phyloP scores from a whole-genome alignment of 2,797 vertebrate genomes.

The Vultur gryphus region DNA sequence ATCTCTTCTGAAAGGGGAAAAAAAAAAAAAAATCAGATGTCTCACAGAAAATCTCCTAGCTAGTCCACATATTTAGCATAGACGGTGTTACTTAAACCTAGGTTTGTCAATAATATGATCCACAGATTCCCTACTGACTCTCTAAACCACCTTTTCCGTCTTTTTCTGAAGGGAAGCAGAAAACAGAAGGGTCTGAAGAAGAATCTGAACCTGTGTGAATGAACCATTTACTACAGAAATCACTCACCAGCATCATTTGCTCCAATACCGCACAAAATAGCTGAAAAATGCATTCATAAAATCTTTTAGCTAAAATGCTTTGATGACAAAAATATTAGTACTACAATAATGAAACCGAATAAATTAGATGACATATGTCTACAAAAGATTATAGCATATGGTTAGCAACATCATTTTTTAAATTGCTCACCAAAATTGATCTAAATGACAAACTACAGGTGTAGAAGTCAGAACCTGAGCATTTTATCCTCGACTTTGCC shows the following conservation, averaged over 20 bases:
- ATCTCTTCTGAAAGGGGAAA: background rate
- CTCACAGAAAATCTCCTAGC: background rate
- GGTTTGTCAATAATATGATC: background rate
- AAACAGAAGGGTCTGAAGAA: background rate
- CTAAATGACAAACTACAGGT: background rate
- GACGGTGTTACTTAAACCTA: background rate
- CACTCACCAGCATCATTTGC: background rate
- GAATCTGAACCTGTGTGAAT: background rate
- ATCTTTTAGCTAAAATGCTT: background rate
- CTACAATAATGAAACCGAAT: background rate
- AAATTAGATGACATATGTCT: background rate
- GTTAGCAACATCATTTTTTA: background rate
- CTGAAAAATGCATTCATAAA: background rate
- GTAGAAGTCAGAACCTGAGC: background rate
- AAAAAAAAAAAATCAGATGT: background rate
- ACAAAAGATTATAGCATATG: background rate
- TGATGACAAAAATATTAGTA: background rate
- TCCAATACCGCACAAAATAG: background rate
- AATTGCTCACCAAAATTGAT: background rate
- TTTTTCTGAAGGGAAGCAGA: background rate
- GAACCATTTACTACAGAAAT: background rate
- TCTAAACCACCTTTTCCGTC: background rate
- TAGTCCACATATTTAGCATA: background rate
- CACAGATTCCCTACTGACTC: background rate
- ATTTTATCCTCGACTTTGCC: background rate